Evolutionary conservation across 2,797 vertebrate genomes (phyloP), one percentile per base, ranked within the genome.

Genomic region (Siniperca undulata): DNA sequence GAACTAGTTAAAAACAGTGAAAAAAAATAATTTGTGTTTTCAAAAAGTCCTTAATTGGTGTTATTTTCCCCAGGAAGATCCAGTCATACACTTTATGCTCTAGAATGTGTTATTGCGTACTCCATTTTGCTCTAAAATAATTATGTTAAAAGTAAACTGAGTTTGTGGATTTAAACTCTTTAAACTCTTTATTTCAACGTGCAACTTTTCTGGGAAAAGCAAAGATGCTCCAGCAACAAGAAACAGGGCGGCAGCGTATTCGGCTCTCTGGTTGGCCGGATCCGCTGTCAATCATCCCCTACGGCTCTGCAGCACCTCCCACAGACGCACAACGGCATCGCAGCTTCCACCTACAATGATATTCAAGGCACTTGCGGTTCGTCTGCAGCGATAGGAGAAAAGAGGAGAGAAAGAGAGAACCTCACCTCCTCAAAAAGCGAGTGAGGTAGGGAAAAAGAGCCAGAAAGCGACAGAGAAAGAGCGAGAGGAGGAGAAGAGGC

Each of bases 311-410:
- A 92, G 91, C 93, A 86, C 92, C 93, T 77, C 94, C 94, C 89
- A 87, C 86, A 92, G 95, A 90, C 94, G 89, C 92, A 92, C 91
- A 82, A 87, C 87, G 92, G 94, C 90, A 90, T 91, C 87, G 91
- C 92, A 93, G 93, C 85, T 80, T 87, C 86, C 77, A 38, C 83
- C 86, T 79, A 93, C 95, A 77, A 94, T 95, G 93, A 93, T 93
- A 91, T 92, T 94, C 92, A 78, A 94, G 86, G 93, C 92, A 91
- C 92, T 92, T 92, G 92, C 90, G 88, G 92, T 91, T 94, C 89
- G 95, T 93, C 93, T 93, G 92, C 95, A 85, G 91, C 90, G 78
- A 55, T 89, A 90, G 86, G 90, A 88, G 88, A 70, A 80, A 87
- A 84, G 86, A 79, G 80, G 83, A 83, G 89, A 88, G 85, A 85